Evolutionary conservation across 2,113 vertebrate genomes (phyloP).

Genomic region (Vulpes vulpes): DNA sequence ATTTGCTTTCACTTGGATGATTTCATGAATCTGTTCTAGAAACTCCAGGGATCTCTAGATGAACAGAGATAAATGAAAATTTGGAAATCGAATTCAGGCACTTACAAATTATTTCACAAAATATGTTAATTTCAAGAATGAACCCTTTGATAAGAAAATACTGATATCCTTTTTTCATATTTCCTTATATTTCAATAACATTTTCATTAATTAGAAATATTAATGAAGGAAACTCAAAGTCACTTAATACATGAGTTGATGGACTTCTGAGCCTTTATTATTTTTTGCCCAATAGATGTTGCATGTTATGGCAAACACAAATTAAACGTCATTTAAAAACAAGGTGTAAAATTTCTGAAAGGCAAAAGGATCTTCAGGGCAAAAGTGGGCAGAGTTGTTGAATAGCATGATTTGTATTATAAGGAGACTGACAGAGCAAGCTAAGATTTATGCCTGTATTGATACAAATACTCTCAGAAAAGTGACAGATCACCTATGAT

Average conservation of each 20-base stretch:
- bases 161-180: not conserved
- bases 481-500: not conserved
- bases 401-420: not conserved
- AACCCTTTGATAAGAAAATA: not conserved
- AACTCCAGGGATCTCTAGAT: conserved; percentile 49
- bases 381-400: not conserved
- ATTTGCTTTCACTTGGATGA: conserved; percentile 65
- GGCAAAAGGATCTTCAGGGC: not conserved
- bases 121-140: not conserved
- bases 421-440: not conserved
- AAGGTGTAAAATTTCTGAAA: not conserved
- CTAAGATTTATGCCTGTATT: not conserved
- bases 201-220: not conserved
- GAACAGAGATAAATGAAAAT: conserved; percentile 73
- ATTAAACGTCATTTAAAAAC: not conserved
- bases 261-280: not conserved
- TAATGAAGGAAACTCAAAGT: not conserved
- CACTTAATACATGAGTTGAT: not conserved
- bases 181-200: not conserved
- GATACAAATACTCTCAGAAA: not conserved
- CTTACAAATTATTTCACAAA: conserved; percentile 36
- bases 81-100: conserved; percentile 40
- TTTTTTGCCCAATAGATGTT: not conserved
- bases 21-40: conserved; percentile 59
- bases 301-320: not conserved